Conservation (phyloP, 1,140 invertebrate genomes). For the Habropoda laboriosa region DNA sequence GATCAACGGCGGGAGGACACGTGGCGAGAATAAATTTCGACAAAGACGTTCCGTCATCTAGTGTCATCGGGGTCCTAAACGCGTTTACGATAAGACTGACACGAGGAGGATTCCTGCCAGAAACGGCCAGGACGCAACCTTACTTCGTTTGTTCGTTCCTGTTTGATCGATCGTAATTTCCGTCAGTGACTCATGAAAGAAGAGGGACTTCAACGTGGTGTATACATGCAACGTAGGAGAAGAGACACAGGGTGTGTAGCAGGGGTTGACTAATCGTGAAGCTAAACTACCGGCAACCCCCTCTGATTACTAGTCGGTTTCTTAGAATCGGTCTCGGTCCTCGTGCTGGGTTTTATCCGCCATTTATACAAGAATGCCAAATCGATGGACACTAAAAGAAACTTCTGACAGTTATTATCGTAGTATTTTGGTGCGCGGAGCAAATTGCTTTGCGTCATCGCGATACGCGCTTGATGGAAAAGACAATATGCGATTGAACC, state of each 20-base stretch:
- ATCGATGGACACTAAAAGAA: constrained; percentile 36
- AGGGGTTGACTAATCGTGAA: constrained; percentile 73
- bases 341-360: constrained; percentile 48
- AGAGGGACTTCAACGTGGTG: constrained; percentile 41
- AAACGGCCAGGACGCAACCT: constrained; percentile 35
- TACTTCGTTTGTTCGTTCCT: constrained; percentile 54
- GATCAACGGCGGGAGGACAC: constrained; percentile 51
- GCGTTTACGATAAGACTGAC: constrained; percentile 63
- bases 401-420: constrained; percentile 48
- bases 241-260: constrained; percentile 61
- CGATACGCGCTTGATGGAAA: not conserved
- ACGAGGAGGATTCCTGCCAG: constrained; percentile 23
- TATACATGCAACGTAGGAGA: constrained; percentile 24
- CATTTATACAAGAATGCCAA: constrained; percentile 52
- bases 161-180: constrained; percentile 78
- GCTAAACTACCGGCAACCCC: constrained; percentile 53
- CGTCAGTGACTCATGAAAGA: constrained; percentile 75
- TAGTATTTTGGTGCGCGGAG: constrained; percentile 9
- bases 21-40: constrained; percentile 63
- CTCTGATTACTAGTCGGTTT: constrained; percentile 44
- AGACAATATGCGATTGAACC: not conserved
- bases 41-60: constrained; percentile 59
- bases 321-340: constrained; percentile 47
- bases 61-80: constrained; percentile 61
- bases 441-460: constrained; percentile 22